Evolutionary conservation across 2,888 invertebrate species (phyloP).

Genomic region (Heliconius charithonia): DNA sequence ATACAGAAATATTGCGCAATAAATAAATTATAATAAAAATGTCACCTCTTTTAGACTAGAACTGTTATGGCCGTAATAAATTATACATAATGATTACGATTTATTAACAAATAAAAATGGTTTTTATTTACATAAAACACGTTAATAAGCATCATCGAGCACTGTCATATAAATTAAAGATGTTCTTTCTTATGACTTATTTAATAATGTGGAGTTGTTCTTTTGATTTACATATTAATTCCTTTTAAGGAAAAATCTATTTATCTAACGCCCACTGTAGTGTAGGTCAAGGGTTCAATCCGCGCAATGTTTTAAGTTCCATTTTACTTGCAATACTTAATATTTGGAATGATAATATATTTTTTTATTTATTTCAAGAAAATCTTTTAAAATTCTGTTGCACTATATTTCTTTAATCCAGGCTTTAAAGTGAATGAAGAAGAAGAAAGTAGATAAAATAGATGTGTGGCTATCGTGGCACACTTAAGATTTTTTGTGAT

Average conservation of each 20-base stretch:
- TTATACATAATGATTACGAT: slow-evolving; percentile 35
- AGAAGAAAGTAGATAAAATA: not conserved
- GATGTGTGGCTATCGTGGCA: not conserved
- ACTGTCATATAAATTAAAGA: slow-evolving; percentile 30
- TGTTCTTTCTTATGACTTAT: slow-evolving; percentile 19
- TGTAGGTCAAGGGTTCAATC: not conserved
- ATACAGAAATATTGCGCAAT: slow-evolving; percentile 37
- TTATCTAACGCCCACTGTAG: not conserved
- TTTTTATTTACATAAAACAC: slow-evolving; percentile 34
- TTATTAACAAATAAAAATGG: slow-evolving; percentile 36
- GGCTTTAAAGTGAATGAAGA: not conserved
- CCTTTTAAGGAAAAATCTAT: not conserved
- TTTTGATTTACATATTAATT: slow-evolving; percentile 18
- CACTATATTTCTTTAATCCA: not conserved
- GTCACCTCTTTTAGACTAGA: slow-evolving; percentile 31
- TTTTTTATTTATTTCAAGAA: too few relatives aligned
- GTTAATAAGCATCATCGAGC: slow-evolving; percentile 29
- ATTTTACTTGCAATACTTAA: not conserved
- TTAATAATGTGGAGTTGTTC: slow-evolving; percentile 13
- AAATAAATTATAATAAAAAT: slow-evolving; percentile 35
- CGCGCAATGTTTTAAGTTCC: not conserved
- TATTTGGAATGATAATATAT: too few relatives aligned
- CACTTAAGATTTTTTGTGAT: not conserved
- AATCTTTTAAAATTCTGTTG: too few relatives aligned
- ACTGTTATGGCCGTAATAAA: slow-evolving; percentile 36